These are phyloP conservation scores for Apostichopus japonicus DNA, from an alignment of 35 echinoderm and acorn worm species.

Conservation along the genomic window DNA sequence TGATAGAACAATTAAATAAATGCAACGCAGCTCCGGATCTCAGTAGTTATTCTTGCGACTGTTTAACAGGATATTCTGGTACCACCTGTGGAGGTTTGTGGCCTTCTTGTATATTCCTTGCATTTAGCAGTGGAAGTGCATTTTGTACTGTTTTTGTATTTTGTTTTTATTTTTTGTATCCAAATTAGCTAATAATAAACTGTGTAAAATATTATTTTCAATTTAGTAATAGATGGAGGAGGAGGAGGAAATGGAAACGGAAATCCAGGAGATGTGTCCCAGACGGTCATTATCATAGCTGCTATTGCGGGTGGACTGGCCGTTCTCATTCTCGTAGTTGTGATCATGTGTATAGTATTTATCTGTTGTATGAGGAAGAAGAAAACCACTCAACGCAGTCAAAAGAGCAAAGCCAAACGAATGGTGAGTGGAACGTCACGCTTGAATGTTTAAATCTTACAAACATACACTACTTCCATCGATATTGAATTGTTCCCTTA, in stretches of 20 bases:
- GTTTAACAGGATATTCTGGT: neutral
- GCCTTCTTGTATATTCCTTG: neutral
- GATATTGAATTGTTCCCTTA: no score
- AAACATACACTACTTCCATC: no score
- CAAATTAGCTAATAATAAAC: no score
- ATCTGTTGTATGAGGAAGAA: neutral
- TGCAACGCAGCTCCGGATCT: neutral
- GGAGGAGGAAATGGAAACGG: neutral
- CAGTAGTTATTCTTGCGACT: neutral
- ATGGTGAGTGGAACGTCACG: neutral
- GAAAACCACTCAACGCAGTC: neutral
- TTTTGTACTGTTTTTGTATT: no score
- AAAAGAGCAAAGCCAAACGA: constrained; percentile 3
- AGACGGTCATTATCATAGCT: neutral
- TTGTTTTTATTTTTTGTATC: no score
- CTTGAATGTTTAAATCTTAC: no score
- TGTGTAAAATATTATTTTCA: no score
- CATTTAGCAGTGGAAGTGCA: no score
- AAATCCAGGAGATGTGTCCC: neutral
- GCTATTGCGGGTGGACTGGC: neutral
- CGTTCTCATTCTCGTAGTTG: neutral
- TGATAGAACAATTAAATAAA: no score
- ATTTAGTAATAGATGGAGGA: neutral
- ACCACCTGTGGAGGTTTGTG: neutral
- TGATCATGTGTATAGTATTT: neutral